Base-by-base conservation (phyloP, 2,888 invertebrate genomes). In the Macaria notata region DNA sequence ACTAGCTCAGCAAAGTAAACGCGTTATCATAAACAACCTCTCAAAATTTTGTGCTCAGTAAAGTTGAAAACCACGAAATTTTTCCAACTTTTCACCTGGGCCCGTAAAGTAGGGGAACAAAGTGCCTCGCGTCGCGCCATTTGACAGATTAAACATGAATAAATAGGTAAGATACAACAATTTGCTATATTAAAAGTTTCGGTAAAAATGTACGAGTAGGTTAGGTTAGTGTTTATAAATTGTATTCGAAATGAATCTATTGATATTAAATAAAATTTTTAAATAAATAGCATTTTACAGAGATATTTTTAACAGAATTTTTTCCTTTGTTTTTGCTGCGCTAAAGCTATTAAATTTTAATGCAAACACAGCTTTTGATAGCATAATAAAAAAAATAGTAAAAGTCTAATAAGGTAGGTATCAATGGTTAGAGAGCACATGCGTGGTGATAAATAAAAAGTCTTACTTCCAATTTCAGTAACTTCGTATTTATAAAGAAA, bases 21-120 rank as follows among this genome's bases (percentile, higher is more conserved):
- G 29, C 31, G 30, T 50, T 45, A 50, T n/a, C 50, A 49, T 50
- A 36, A 50, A 50, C 50, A 50, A 50, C 19, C 29, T 49, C 36
- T 8, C 30, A 44, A 38, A 50, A 50, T 41, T 50, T 50, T 44
- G 9, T 29, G 33, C 50, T 3, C 44, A 33, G 7, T 19, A 49
- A 44, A 36, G 50, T 50, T 53, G 41, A 42, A 45, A 49, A 49
- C 46, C n/a, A 31, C 50, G 29, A 31, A 46, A 46, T 49, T 46
- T 56, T 43, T 56, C 36, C 31, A 49, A 50, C 49, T 44, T 55
- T 55, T 50, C 49, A 52, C 53, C 53, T 58, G 53, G 7, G 48
- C n/a, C 53, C 49, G 31, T 46, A 58, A 58, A 58, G 41, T 53
- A 58, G 49, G 36, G 36, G 42, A 42, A 58, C 53, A 46, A 49